A percentile compares a stretch with the other conserved stretches of the same genome.
phyloP scores from a whole-genome alignment of 2,888 invertebrate genomes.

The Anodontia alba region DNA sequence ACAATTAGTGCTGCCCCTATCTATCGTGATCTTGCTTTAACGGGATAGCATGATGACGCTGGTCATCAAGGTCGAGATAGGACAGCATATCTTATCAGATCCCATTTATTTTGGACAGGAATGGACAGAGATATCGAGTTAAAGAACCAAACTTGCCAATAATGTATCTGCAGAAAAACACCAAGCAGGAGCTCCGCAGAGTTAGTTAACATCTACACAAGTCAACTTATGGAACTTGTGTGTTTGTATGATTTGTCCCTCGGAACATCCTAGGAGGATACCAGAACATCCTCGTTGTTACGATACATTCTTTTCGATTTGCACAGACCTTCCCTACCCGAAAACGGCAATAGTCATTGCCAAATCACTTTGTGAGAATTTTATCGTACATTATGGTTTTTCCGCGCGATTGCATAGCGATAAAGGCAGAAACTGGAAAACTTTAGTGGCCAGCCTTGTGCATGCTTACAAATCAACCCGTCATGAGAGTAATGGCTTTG shows the following conservation, averaged over 20 bases:
- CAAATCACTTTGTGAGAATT: not conserved
- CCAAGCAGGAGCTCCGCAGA: not conserved
- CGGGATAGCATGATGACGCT: constrained; percentile 11
- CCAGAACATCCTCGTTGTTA: not conserved
- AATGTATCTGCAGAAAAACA: constrained; percentile 14
- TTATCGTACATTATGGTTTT: not conserved
- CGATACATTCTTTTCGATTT: not conserved
- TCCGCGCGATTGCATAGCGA: not conserved
- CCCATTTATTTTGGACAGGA: constrained; percentile 28
- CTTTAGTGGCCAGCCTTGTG: not conserved
- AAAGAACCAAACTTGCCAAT: not conserved
- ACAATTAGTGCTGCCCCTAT: not conserved
- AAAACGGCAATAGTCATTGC: not conserved
- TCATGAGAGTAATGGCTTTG: not conserved
- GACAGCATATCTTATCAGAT: constrained; percentile 20
- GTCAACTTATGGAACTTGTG: not conserved
- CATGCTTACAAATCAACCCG: not conserved
- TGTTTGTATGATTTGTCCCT: not conserved
- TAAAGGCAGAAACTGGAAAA: not conserved
- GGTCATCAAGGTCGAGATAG: constrained; percentile 40
- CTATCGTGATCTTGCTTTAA: not conserved
- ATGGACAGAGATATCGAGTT: constrained; percentile 17
- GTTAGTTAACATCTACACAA: not conserved
- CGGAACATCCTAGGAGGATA: not conserved
- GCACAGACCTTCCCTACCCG: not conserved